Evolutionary conservation across 1,140 invertebrate genomes (phyloP), one percentile per base, ranked within the genome.

Genomic region (Propsilocerus akamusi): DNA sequence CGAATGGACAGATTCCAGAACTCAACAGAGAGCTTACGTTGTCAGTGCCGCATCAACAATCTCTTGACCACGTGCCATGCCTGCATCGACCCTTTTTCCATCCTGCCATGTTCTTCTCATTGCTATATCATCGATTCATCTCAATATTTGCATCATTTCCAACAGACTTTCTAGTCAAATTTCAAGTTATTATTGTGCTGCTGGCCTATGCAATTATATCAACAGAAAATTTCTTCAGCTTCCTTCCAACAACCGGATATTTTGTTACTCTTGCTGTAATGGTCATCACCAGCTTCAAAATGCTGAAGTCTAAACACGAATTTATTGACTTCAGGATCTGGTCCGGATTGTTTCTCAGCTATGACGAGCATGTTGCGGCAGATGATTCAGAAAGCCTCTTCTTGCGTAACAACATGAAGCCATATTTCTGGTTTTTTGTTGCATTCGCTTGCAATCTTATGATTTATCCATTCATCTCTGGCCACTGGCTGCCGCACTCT

Each of bases 381-480:
- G 75, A 83, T 8, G 77, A 85, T 53, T 84, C 84, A 0, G 83
- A 88, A 53, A 81, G 81, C 59, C 75, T 83, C 41, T 88, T 85
- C 54, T 77, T 86, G n/a, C 69, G 76, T 24, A 89, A 87, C 56
- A 86, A 88, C 57, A 63, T 89, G 22, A 80, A 78, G 34, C 84
- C 86, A 0, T 89, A 84, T 56, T 65, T 79, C 25, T 77, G 85
- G 30, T 90, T 81, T 63, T 89, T 90, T 57, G 57, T 80, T 14
- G 74, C 81, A 0, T 63, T 90, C 7, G 69, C 87, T 3, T 56
- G 80, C 0, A 83, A 86, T 68, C 67, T 89, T 12, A 72, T 83
- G 25, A 68, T 83, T 1, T 87, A 85, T 61, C 84, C 86, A 0
- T 62, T 86, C 14, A 78, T 87, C 46, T 73, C 82, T 5, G 75